phyloP scores from a whole-genome alignment of 2,888 invertebrate genomes.

The Prosapia bicincta region DNA sequence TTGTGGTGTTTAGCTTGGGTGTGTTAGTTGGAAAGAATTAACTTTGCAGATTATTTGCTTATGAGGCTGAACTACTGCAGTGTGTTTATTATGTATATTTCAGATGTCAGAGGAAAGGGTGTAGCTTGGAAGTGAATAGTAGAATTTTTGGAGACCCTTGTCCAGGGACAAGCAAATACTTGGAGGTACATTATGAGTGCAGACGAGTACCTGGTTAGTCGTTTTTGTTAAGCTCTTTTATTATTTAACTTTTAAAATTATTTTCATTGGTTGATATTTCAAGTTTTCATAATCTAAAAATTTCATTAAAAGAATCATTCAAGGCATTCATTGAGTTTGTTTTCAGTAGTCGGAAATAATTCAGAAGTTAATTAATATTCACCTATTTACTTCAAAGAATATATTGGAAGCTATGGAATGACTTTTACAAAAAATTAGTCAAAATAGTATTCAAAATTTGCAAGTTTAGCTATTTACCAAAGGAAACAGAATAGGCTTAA shows the following conservation, averaged over 20 bases:
- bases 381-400: no score
- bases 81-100: slow-evolving; percentile 9
- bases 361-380: no score
- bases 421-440: no score
- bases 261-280: no score
- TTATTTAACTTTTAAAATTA: background rate
- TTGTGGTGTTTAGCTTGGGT: background rate
- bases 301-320: no score
- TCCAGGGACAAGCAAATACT: slow-evolving; percentile 57
- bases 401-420: no score
- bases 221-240: background rate
- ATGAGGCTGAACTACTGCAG: background rate
- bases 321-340: no score
- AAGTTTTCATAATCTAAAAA: no score
- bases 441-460: no score
- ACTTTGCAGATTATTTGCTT: background rate
- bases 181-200: slow-evolving; percentile 57
- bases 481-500: no score
- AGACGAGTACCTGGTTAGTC: background rate
- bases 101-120: slow-evolving; percentile 42
- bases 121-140: slow-evolving; percentile 42
- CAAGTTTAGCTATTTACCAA: no score
- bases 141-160: slow-evolving; percentile 52
- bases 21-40: background rate
- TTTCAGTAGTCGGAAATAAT: no score